phyloP scores from a whole-genome alignment of 2,797 vertebrate genomes.

The Sebastes reedi region DNA sequence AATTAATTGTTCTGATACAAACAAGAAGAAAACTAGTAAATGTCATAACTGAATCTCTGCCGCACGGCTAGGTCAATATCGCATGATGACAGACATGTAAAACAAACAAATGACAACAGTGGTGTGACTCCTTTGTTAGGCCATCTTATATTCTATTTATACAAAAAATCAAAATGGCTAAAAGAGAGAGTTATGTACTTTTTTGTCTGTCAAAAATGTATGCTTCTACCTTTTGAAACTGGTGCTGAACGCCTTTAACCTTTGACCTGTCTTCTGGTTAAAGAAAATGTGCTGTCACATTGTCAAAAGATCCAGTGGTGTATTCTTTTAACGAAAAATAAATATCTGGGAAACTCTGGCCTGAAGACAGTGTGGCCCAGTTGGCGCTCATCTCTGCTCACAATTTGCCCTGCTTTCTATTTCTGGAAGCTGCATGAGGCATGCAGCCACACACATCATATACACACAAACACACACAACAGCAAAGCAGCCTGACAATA shows the following conservation, averaged over 20 bases:
- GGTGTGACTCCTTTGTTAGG: background rate
- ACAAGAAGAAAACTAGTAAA: slow-evolving; percentile 2
- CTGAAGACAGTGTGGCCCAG: slow-evolving; percentile 50
- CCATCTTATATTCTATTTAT: background rate
- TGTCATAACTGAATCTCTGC: background rate
- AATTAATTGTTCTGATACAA: background rate
- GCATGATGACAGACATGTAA: background rate
- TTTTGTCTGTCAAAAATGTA: background rate
- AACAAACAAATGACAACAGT: background rate
- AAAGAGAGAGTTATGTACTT: background rate
- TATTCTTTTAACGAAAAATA: slow-evolving; percentile 3
- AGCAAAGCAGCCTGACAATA: slow-evolving; percentile 49
- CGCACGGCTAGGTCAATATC: background rate
- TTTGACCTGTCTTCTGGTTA: background rate
- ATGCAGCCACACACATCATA: slow-evolving; percentile 23
- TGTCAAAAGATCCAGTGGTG: background rate
- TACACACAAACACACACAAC: slow-evolving; percentile 23
- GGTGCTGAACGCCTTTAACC: background rate
- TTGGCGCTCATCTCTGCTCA: slow-evolving; percentile 55
- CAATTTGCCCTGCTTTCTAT: slow-evolving; percentile 73
- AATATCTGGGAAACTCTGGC: slow-evolving; percentile 27
- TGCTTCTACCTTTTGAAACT: background rate
- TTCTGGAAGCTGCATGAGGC: slow-evolving; percentile 75
- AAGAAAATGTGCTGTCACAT: background rate
- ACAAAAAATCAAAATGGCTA: background rate